Base-by-base conservation (phyloP, 2,113 vertebrate genomes). In the Proteles cristata region DNA sequence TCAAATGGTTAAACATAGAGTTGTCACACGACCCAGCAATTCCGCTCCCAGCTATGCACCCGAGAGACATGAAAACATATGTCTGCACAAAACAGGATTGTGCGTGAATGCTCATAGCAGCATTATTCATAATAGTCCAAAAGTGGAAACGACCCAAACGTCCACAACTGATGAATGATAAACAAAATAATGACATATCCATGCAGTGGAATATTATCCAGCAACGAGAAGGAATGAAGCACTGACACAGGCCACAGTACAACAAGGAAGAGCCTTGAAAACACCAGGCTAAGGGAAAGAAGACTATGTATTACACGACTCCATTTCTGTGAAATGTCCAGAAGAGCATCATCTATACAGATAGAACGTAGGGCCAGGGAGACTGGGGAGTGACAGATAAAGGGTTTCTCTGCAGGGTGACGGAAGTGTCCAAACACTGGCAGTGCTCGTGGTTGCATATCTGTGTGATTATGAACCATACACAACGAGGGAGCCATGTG, bases 181-280 rank as follows among this genome's bases (percentile, higher is more conserved):
- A 50, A 87, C n/a, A 53, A 33, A 61, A 43, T 7, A 10, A 10
- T 1, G 33, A 31, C 2, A 0, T 26, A 10, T 10, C 73, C 48
- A 31, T 12, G 43, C 14, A 5, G 25, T 4, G 58, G 88, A 69
- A 35, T 12, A 2, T 4, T 31, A 50, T 0, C 53, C 39, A 31
- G 55, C 50, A n/a, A 43, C 3, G 39, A 11, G 68, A 77, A 79
- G 83, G 21, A 65, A n/a, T 2, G 33, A 26, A 39, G 16, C 11
- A 12, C 9, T 21, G 4, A 68, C 0, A 19, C 5, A 14, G 0
- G 2, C 5, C 25, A 39, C 15, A 25, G 25, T 25, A 39, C 19
- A 25, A 31, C 12, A 11, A 0, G 12, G 77, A 35, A 12, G 28
- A 88, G 21, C 31, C 84, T 48, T 43, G 68, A 61, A 83, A 65